phyloP scores from a whole-genome alignment of 2,113 vertebrate species.

The Panthera tigris region DNA sequence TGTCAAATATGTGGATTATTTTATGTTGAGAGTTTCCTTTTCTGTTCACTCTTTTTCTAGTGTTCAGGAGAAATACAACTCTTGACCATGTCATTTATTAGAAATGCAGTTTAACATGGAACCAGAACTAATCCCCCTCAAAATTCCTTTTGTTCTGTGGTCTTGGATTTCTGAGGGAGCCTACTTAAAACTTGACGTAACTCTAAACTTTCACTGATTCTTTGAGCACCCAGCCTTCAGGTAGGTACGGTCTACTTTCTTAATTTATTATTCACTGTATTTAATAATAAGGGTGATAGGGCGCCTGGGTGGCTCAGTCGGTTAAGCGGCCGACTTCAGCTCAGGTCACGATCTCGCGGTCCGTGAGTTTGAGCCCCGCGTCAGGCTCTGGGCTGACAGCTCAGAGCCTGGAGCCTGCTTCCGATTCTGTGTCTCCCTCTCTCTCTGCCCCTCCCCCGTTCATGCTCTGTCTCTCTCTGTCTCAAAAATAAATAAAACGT shows the following conservation, averaged over 20 bases:
- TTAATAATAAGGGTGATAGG: neutral
- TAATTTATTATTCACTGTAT: constrained; percentile 16
- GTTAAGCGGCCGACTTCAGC: too few relatives aligned
- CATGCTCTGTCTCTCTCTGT: too few relatives aligned
- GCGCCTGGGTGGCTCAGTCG: too few relatives aligned
- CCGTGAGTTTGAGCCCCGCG: too few relatives aligned
- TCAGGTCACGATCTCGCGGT: too few relatives aligned
- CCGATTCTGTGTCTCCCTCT: too few relatives aligned
- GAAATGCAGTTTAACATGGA: neutral
- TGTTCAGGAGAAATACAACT: constrained; percentile 9
- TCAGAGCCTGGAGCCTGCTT: too few relatives aligned
- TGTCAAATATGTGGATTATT: neutral
- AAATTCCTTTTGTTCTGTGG: neutral
- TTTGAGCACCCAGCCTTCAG: neutral
- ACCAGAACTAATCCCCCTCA: neutral
- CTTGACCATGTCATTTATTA: neutral
- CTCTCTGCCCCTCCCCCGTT: too few relatives aligned
- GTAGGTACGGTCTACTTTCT: neutral
- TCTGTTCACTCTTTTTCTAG: neutral
- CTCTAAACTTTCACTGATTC: neutral
- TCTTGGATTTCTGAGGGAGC: neutral
- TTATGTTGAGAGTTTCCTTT: neutral
- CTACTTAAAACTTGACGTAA: neutral
- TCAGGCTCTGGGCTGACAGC: too few relatives aligned
- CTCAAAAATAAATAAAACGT: too few relatives aligned